Conservation (phyloP, 1,140 invertebrate species). For the Trichonephila clavata region DNA sequence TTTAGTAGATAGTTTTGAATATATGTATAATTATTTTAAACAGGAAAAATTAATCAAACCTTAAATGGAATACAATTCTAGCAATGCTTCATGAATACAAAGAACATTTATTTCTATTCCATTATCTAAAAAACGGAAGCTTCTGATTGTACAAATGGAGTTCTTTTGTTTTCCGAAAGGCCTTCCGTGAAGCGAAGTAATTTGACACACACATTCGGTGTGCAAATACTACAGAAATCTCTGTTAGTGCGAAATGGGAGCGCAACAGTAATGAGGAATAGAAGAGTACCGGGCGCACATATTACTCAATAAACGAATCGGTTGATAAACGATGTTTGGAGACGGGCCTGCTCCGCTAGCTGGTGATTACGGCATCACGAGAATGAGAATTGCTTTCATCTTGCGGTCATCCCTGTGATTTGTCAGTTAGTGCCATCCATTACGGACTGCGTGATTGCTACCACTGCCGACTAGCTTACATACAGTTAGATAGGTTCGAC, state of each 20-base stretch:
- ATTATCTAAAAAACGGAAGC: too few species aligned
- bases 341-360: conserved; percentile 7
- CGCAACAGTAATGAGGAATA: conserved; percentile 54
- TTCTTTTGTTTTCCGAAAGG: too few species aligned
- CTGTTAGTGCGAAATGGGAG: conserved; percentile 43
- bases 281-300: background rate
- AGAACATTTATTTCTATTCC: too few species aligned
- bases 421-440: conserved; percentile 38
- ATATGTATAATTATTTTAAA: too few species aligned
- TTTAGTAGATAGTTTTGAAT: too few species aligned
- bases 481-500: background rate
- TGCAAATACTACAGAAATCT: conserved; percentile 27
- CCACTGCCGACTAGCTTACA: background rate
- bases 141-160: too few species aligned
- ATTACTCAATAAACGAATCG: conserved; percentile 65
- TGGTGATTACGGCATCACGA: conserved; percentile 51
- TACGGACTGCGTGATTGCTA: conserved; percentile 43
- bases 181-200: background rate
- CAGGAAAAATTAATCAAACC: too few species aligned
- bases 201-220: background rate
- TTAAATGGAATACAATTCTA: too few species aligned
- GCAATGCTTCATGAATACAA: too few species aligned
- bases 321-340: conserved; percentile 50
- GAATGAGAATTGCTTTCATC: conserved; percentile 66
- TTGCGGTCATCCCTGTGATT: conserved; percentile 54